Evolutionary conservation across 2,113 vertebrate genomes (phyloP).

Genomic region (Cephalopholis sonnerati): DNA sequence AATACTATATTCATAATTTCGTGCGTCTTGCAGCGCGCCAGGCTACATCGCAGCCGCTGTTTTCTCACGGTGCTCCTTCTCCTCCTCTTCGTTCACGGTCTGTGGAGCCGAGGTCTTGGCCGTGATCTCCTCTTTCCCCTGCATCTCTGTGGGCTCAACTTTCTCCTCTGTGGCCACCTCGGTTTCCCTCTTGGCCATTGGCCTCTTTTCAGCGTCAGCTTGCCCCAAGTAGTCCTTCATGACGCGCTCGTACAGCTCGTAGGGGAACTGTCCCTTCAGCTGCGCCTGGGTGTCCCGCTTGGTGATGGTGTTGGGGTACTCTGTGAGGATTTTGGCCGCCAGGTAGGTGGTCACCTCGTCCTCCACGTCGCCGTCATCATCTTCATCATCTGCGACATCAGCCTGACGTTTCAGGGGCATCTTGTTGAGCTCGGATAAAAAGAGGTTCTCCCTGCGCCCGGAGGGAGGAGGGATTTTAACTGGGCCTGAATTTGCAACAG

Average conservation of each 20-base stretch:
- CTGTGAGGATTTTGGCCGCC: slow-evolving; percentile 90
- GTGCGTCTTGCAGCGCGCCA: slow-evolving; percentile 41
- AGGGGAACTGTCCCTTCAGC: slow-evolving; percentile 86
- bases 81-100: slow-evolving; percentile 84
- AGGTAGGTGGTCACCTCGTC: slow-evolving; percentile 94
- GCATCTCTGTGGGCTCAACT: slow-evolving; percentile 61
- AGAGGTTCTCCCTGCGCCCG: slow-evolving; percentile 87
- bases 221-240: slow-evolving; percentile 90
- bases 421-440: slow-evolving; percentile 87
- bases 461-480: slow-evolving; percentile 72
- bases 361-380: slow-evolving; percentile 87
- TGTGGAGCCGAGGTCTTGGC: slow-evolving; percentile 90
- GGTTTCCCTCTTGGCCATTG: slow-evolving; percentile 86
- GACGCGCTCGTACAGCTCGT: slow-evolving; percentile 89
- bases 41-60: slow-evolving; percentile 90
- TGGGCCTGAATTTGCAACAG: slow-evolving; percentile 49
- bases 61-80: slow-evolving; percentile 87
- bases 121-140: slow-evolving; percentile 78
- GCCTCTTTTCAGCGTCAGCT: slow-evolving; percentile 81
- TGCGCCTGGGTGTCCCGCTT: slow-evolving; percentile 84
- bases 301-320: slow-evolving; percentile 90
- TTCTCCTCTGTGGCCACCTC: slow-evolving; percentile 58
- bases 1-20: slow-evolving; percentile 76
- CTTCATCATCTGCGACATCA: slow-evolving; percentile 60
- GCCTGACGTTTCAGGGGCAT: slow-evolving; percentile 87